Evolutionary conservation across 1,140 invertebrate species (phyloP).

Genomic region (Pachypeltis micranthus): DNA sequence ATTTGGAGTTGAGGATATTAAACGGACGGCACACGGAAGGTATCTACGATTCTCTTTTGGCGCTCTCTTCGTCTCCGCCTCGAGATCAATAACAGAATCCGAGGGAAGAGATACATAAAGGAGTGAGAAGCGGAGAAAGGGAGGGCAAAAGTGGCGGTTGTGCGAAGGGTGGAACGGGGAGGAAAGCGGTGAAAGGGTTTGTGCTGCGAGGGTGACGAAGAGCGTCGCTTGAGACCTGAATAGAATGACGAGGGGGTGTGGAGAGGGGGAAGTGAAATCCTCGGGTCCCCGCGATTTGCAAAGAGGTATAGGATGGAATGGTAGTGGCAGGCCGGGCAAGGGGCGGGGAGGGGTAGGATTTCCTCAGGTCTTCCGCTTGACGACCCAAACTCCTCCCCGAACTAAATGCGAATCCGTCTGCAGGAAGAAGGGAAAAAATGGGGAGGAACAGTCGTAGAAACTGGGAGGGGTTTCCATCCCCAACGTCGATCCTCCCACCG

Average conservation of each 20-base stretch:
- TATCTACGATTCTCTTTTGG: not conserved
- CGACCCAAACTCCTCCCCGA: no score
- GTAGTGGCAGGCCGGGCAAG: no score
- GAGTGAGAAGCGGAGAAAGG: not conserved
- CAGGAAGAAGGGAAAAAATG: not conserved
- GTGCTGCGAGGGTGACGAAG: no score
- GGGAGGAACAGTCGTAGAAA: not conserved
- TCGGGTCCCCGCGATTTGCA: not conserved
- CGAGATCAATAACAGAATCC: not conserved
- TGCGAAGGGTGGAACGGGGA: no score
- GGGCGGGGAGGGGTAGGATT: no score
- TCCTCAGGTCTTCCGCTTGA: no score
- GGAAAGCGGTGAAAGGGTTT: no score
- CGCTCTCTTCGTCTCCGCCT: not conserved
- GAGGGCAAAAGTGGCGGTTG: not conserved
- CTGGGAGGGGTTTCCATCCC: not conserved
- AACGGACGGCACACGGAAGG: no score
- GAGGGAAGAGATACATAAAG: not conserved
- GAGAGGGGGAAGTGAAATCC: constrained; percentile 2
- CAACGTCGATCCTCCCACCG: not conserved
- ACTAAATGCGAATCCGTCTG: no score
- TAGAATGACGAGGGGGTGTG: not conserved
- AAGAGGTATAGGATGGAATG: no score
- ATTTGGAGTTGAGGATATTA: no score
- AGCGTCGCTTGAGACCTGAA: no score